A percentile compares a stretch with the other conserved stretches of the same genome.
Evolutionary conservation across 1,140 invertebrate genomes (phyloP).

Genomic region (Tyrophagus putrescentiae): DNA sequence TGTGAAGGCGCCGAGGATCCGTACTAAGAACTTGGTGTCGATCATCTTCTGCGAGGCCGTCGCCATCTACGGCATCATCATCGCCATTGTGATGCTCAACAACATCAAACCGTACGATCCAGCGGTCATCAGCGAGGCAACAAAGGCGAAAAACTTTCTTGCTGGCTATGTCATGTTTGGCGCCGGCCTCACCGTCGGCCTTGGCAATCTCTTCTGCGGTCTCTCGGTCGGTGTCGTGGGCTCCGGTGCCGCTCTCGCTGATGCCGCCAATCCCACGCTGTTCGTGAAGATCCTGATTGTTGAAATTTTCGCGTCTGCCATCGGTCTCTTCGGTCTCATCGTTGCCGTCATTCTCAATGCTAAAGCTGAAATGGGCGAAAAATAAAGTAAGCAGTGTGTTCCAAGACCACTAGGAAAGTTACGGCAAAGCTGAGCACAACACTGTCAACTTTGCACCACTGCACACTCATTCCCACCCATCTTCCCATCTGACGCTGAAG

Average conservation of each 20-base stretch:
- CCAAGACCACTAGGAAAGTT: no score
- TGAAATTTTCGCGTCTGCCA: constrained; percentile 94
- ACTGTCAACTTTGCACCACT: neutral
- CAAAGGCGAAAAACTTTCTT: constrained; percentile 24
- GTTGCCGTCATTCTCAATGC: constrained; percentile 79
- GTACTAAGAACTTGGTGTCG: constrained; percentile 97
- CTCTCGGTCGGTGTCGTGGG: constrained; percentile 88
- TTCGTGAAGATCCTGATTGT: constrained; percentile 96
- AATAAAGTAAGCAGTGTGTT: no score
- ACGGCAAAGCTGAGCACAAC: neutral
- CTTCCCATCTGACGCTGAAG: neutral
- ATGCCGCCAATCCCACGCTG: constrained; percentile 80
- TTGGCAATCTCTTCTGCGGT: constrained; percentile 88
- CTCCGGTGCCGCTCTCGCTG: constrained; percentile 83
- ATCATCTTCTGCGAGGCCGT: constrained; percentile 99
- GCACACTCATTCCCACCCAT: neutral
- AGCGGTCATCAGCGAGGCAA: neutral
- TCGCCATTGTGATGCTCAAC: constrained; percentile 84
- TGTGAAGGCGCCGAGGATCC: constrained; percentile 94
- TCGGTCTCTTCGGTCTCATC: constrained; percentile 94
- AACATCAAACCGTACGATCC: constrained; percentile 40
- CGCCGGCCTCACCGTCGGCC: constrained; percentile 79
- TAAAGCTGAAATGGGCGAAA: constrained; percentile 46
- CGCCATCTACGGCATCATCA: constrained; percentile 96
- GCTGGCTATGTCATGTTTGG: constrained; percentile 77